Percentiles rank a stretch among this genome's conserved stretches.
These are phyloP conservation scores for Pangasius sanitwongsei DNA, from an alignment of 2,797 vertebrate species.

Conservation along the genomic window DNA sequence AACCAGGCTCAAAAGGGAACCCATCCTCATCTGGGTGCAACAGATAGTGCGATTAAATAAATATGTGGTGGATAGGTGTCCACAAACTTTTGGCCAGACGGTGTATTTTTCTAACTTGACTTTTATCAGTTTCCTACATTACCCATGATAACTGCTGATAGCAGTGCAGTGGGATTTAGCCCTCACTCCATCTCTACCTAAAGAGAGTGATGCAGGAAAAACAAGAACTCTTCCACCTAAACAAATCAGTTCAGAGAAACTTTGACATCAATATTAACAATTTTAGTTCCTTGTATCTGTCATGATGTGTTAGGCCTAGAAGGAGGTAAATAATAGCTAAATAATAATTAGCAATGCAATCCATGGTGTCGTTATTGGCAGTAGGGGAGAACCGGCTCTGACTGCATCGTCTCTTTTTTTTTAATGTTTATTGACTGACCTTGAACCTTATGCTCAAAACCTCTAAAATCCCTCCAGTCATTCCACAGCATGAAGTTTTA, in stretches of 20 bases:
- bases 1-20: too few relatives aligned
- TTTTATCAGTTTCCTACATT: too few relatives aligned
- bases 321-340: neutral
- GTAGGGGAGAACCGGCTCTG: neutral
- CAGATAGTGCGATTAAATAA: too few relatives aligned
- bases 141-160: neutral
- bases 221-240: neutral
- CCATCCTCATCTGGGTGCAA: too few relatives aligned
- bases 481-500: neutral
- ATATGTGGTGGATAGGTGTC: neutral
- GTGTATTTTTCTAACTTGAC: too few relatives aligned
- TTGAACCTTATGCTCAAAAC: neutral
- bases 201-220: neutral
- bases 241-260: neutral
- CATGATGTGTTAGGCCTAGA: neutral
- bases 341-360: neutral
- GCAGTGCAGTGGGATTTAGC: neutral
- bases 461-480: neutral
- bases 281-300: neutral
- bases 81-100: neutral
- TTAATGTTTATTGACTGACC: neutral
- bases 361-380: neutral
- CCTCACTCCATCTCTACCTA: neutral
- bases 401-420: neutral
- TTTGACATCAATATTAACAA: neutral